Base-by-base conservation (phyloP, 2,113 vertebrate species). In the Sterna hirundo region DNA sequence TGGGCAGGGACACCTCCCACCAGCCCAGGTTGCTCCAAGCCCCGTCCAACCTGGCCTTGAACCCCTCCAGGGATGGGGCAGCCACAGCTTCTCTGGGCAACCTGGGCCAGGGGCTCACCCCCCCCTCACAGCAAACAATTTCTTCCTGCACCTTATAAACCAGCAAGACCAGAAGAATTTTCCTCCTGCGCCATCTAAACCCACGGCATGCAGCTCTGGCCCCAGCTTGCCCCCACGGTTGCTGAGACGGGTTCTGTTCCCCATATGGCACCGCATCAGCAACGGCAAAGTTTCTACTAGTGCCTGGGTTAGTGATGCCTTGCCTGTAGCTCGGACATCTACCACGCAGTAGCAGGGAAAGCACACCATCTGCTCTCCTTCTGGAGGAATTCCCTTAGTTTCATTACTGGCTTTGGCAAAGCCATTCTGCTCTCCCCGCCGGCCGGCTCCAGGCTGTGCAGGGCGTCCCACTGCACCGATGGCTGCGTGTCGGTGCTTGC, bases 361-460 rank as follows among this genome's bases (percentile, higher is more conserved):
- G 13, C 3, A 27, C 2, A 4, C 10, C 29, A 9, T 4, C 2
- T 6, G 5, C 10, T 26, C 5, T n/a, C 14, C 29, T 76, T 64
- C 47, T 47, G 36, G 29, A 71, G n/a, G 15, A 88, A 71, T 49
- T 64, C 32, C 44, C 11, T 49, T 21, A 0, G 4, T 23, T 61
- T 61, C 3, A 1, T 34, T 58, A 11, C 7, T 71, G 20, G 9
- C n/a, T 40, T 23, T 34, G 34, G 29, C 42, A 76, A 38, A 75
- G 29, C 32, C 44, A 27, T 49, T 52, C 77, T 87, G 12, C 6
- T 83, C 12, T 46, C 30, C 15, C 60, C 2, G 1, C 9, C 2
- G 6, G 6, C 15, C 0, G 2, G 11, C 10, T 21, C 38, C 6
- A 1, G 11, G 29, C 2, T 76, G 29, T 91, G 13, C 20, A 1